Evolutionary conservation across 2,113 vertebrate species (phyloP).

Genomic region (Gobiocypris rarus): DNA sequence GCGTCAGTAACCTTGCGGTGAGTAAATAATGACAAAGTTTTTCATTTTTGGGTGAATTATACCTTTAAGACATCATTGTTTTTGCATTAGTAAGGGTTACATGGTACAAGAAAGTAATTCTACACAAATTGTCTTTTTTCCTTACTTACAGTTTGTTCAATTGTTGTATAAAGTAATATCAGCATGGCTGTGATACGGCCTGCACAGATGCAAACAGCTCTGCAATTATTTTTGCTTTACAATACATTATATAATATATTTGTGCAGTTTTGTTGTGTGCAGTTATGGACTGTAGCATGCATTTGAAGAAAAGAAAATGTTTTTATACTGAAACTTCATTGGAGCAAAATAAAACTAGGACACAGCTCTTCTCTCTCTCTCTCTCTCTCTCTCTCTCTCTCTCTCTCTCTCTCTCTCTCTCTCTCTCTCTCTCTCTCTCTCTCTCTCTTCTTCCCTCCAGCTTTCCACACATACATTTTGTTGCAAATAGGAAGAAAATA

Average conservation of each 20-base stretch:
- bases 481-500: no score
- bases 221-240: neutral
- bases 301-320: neutral
- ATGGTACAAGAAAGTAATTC: neutral
- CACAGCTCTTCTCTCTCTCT: neutral
- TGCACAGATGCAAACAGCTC: neutral
- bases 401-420: no score
- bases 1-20: no score
- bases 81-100: neutral
- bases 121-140: neutral
- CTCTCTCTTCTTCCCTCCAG: neutral
- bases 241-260: neutral
- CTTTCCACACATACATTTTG: neutral
- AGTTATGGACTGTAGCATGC: neutral
- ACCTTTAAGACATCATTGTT: neutral
- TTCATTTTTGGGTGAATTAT: no score
- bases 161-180: neutral
- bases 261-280: neutral
- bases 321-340: neutral
- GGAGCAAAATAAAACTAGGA: constrained; percentile 5
- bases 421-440: no score
- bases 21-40: no score
- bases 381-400: no score
- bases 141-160: neutral
- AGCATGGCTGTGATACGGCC: neutral